These are phyloP conservation scores for Syngnathus scovelli DNA, from an alignment of 2,113 vertebrate species.

Conservation along the genomic window DNA sequence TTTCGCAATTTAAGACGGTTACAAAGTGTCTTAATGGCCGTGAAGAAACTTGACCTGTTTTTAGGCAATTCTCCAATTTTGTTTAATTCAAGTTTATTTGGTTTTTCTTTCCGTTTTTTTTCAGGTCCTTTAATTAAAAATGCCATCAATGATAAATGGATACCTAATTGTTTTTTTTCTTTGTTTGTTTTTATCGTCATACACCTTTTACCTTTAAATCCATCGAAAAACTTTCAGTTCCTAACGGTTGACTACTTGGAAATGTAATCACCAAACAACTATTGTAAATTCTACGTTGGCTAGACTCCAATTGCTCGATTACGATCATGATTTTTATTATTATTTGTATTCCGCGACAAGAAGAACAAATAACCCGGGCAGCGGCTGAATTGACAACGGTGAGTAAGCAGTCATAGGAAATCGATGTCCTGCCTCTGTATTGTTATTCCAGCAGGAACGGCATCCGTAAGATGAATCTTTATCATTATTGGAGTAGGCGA, in stretches of 20 bases:
- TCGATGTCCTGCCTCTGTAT: background rate
- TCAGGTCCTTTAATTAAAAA: too few species aligned
- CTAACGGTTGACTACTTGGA: too few species aligned
- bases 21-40: background rate
- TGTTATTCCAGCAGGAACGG: background rate
- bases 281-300: background rate
- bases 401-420: slow-evolving; percentile 3
- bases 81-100: too few species aligned
- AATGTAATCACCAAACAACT: too few species aligned
- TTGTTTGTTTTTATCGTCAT: too few species aligned
- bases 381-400: background rate
- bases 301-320: background rate
- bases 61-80: too few species aligned
- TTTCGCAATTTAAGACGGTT: background rate
- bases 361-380: background rate
- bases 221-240: too few species aligned
- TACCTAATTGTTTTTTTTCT: too few species aligned
- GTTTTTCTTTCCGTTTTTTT: too few species aligned
- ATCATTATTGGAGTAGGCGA: background rate
- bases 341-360: background rate
- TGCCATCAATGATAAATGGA: too few species aligned
- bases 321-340: background rate
- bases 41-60: too few species aligned
- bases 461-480: background rate
- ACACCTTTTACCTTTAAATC: too few species aligned